These are phyloP conservation scores for Crossocerus cetratus DNA, from an alignment of 2,888 invertebrate genomes.

Conservation along the genomic window DNA sequence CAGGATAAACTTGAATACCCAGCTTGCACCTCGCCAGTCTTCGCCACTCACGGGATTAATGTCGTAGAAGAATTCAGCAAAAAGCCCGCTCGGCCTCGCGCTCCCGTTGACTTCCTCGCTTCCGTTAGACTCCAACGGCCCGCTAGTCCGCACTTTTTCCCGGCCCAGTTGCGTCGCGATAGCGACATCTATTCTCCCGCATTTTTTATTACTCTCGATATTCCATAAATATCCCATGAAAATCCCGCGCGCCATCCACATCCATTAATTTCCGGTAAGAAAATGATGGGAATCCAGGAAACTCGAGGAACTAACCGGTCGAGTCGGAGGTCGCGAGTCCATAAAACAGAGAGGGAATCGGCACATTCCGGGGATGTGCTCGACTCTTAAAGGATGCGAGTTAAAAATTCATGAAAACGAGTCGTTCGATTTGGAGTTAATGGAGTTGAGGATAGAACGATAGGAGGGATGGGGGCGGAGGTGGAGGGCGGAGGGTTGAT, in stretches of 20 bases:
- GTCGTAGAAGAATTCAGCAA: slow-evolving; percentile 71
- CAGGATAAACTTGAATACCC: slow-evolving; percentile 71
- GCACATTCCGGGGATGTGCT: too few species aligned
- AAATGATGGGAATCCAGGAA: background rate
- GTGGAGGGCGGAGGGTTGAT: background rate
- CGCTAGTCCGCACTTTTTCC: slow-evolving; percentile 2
- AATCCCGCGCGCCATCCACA: too few species aligned
- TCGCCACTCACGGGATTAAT: slow-evolving; percentile 69
- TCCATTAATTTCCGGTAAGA: too few species aligned
- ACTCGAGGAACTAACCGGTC: background rate
- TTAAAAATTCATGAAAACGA: slow-evolving; percentile 15
- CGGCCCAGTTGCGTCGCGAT: slow-evolving; percentile 64
- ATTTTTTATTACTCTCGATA: too few species aligned
- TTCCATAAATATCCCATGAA: too few species aligned
- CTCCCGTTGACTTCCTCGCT: slow-evolving; percentile 7
- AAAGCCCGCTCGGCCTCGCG: slow-evolving; percentile 64
- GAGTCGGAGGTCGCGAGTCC: background rate
- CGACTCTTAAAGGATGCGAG: background rate
- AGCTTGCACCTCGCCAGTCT: slow-evolving; percentile 73
- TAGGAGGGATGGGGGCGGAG: background rate
- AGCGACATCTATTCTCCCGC: slow-evolving; percentile 65
- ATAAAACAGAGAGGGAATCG: too few species aligned
- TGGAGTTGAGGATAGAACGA: background rate
- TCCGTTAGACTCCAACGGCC: background rate
- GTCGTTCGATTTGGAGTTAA: slow-evolving; percentile 10